phyloP scores from a whole-genome alignment of 2,888 invertebrate species.

The Eurytoma adleriae region DNA sequence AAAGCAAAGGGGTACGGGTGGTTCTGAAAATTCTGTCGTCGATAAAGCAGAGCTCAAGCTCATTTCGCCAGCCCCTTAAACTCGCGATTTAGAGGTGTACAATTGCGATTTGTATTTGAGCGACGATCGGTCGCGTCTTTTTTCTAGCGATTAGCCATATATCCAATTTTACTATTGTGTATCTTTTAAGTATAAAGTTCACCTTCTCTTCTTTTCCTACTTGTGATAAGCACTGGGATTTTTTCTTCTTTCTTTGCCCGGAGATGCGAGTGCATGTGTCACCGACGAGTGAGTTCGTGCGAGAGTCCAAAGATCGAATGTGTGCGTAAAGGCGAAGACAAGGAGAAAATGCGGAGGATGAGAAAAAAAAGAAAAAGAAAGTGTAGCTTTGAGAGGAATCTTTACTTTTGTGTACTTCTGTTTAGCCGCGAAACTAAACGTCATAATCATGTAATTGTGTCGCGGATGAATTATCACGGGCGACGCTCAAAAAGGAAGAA shows the following conservation, averaged over 20 bases:
- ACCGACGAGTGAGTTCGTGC: not conserved
- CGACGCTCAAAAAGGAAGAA: slow-evolving; percentile 12
- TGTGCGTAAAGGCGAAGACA: slow-evolving; percentile 13
- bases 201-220: slow-evolving; percentile 52
- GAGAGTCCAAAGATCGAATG: not conserved
- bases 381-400: slow-evolving; percentile 4
- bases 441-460: slow-evolving; percentile 52
- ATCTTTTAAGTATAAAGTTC: slow-evolving; percentile 34
- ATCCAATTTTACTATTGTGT: slow-evolving; percentile 56
- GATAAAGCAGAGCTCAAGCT: too few species aligned
- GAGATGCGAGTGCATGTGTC: slow-evolving; percentile 1
- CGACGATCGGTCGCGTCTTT: slow-evolving; percentile 54
- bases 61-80: too few species aligned
- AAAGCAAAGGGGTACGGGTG: too few species aligned
- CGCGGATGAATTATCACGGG: not conserved
- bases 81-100: not conserved
- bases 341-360: not conserved
- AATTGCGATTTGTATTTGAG: slow-evolving; percentile 39
- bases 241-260: slow-evolving; percentile 47
- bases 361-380: not conserved
- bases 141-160: slow-evolving; percentile 60
- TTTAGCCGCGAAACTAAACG: slow-evolving; percentile 34
- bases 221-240: slow-evolving; percentile 49
- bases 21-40: too few species aligned
- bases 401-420: slow-evolving; percentile 32